Conservation (phyloP, 2,113 vertebrate species). For the Osmerus mordax region DNA sequence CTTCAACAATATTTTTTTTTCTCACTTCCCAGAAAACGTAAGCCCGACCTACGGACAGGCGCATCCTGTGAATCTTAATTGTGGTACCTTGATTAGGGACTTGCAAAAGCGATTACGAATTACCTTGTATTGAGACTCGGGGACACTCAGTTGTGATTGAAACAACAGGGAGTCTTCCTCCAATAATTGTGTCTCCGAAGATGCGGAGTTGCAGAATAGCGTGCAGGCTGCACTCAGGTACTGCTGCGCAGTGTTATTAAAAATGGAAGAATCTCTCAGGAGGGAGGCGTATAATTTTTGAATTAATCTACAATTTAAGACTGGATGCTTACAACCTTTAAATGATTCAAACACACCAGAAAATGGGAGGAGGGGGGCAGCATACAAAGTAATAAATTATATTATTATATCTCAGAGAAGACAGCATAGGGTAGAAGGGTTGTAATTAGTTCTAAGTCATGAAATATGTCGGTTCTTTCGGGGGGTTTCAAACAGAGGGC, state of each 20-base stretch:
- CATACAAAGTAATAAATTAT: constrained; percentile 62
- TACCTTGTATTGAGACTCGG: constrained; percentile 37
- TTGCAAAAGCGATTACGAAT: constrained; percentile 43
- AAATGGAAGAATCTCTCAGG: constrained; percentile 52
- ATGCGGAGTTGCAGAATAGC: constrained; percentile 14
- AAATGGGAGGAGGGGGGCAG: constrained; percentile 40
- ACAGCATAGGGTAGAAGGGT: constrained; percentile 16
- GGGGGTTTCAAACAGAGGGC: no score
- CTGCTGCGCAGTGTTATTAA: constrained; percentile 61
- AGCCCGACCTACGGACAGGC: constrained; percentile 2
- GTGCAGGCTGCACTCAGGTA: constrained; percentile 19
- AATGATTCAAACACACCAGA: constrained; percentile 62
- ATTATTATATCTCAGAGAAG: constrained; percentile 39
- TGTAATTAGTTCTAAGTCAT: no score
- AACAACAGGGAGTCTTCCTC: constrained; percentile 41
- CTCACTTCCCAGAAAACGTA: constrained; percentile 2
- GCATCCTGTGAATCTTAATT: constrained; percentile 14
- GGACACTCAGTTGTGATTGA: constrained; percentile 18
- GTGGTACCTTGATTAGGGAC: constrained; percentile 50
- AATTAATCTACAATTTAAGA: constrained; percentile 72
- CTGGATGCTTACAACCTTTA: constrained; percentile 56
- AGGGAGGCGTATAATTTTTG: constrained; percentile 59
- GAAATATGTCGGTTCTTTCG: no score
- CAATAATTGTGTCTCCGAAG: constrained; percentile 41
- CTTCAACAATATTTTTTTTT: not conserved